Conservation (phyloP, 1,140 invertebrate genomes). For the Danaus melanippus region DNA sequence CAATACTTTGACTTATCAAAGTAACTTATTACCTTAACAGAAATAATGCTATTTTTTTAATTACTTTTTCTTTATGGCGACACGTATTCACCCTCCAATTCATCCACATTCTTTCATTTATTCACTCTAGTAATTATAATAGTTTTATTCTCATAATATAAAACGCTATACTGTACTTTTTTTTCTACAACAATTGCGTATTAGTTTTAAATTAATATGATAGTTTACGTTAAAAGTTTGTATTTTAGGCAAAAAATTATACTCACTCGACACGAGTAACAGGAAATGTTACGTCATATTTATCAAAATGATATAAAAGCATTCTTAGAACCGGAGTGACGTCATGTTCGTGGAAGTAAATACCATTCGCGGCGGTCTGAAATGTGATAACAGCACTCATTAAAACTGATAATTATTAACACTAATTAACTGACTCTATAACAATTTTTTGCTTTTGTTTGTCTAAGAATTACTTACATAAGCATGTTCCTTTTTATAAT, state of each 20-base stretch:
- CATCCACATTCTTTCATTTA: no score
- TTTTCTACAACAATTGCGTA: no score
- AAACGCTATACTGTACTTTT: no score
- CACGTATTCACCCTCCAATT: no score
- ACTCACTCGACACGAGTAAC: conserved; percentile 47
- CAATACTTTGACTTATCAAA: no score
- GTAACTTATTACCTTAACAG: no score
- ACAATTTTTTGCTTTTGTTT: not conserved
- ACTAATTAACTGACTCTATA: conserved; percentile 1
- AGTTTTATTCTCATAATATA: no score
- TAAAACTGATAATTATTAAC: not conserved
- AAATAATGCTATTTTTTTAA: no score
- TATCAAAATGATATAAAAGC: conserved; percentile 13
- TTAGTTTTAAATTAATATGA: no score
- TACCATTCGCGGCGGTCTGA: conserved; percentile 31
- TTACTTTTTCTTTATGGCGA: no score
- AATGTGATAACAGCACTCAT: conserved; percentile 12
- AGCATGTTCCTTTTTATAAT: conserved; percentile 28
- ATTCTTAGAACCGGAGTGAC: conserved; percentile 35
- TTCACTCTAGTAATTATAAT: no score
- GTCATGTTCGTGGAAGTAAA: conserved; percentile 43
- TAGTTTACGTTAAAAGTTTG: no score
- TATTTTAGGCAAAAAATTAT: not conserved
- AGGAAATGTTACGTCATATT: conserved; percentile 29
- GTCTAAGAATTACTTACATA: conserved; percentile 22